phyloP scores from a whole-genome alignment of 2,888 invertebrate genomes.

The Pelosia muscerda region DNA sequence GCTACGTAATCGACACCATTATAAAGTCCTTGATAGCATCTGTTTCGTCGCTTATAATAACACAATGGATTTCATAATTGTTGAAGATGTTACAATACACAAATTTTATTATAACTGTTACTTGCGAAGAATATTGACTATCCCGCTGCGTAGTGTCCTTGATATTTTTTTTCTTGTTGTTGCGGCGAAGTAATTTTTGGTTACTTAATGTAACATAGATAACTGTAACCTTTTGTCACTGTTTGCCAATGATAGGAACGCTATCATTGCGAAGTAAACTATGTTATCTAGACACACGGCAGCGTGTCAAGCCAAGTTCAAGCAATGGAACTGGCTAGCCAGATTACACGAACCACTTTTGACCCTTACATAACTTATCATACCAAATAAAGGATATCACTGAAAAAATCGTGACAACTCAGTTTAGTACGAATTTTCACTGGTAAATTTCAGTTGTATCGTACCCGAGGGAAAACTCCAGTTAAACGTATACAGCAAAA shows the following conservation, averaged over 20 bases:
- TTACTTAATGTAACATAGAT: neutral
- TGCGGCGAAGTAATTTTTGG: neutral
- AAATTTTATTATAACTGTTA: neutral
- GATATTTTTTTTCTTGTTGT: neutral
- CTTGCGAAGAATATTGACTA: neutral
- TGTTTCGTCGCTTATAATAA: neutral
- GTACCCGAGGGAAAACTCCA: neutral
- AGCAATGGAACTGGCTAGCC: no score
- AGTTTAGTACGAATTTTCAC: slow-evolving; percentile 2
- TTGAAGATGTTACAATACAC: neutral
- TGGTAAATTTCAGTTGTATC: neutral
- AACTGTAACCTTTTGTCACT: neutral
- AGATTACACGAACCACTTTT: no score
- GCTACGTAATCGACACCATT: neutral
- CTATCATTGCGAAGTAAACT: neutral
- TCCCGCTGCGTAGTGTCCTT: neutral
- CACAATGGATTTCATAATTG: slow-evolving; percentile 4
- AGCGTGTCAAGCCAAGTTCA: no score
- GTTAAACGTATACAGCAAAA: neutral
- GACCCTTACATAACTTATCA: neutral
- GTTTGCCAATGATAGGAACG: neutral
- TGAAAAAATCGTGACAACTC: neutral
- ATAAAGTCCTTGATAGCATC: neutral
- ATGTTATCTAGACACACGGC: no score
- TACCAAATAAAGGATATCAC: neutral